These are phyloP conservation scores for Andrena dorsata DNA, from an alignment of 2,888 invertebrate species.

Conservation along the genomic window DNA sequence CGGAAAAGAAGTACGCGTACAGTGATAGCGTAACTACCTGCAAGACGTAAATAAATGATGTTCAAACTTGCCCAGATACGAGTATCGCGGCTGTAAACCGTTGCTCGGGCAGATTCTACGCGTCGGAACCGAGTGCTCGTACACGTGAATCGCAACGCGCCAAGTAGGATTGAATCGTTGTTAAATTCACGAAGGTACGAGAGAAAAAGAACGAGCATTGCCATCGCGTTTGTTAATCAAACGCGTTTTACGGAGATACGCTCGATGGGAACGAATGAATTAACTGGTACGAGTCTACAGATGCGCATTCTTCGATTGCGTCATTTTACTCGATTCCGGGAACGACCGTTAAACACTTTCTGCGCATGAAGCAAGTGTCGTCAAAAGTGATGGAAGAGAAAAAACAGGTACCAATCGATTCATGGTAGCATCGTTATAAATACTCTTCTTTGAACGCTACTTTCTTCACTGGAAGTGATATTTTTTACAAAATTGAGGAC, in stretches of 20 bases:
- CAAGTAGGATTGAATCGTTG: constrained; percentile 1
- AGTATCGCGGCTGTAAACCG: neutral
- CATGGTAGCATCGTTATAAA: constrained; percentile 17
- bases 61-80: neutral
- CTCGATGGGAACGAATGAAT: constrained; percentile 9
- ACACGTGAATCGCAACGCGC: neutral
- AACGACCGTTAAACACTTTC: constrained; percentile 40
- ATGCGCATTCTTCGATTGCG: constrained; percentile 21
- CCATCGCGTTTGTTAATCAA: constrained; percentile 36
- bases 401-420: constrained; percentile 34
- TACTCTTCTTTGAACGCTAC: neutral
- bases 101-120: neutral
- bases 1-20: constrained; percentile 96
- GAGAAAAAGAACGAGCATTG: constrained; percentile 12
- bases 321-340: constrained; percentile 45
- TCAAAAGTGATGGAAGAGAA: constrained; percentile 41
- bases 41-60: constrained; percentile 69
- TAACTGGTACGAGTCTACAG: constrained; percentile 35
- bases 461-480: neutral
- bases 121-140: neutral
- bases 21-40: constrained; percentile 97
- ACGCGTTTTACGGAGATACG: neutral
- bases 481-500: neutral
- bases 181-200: constrained; percentile 18
- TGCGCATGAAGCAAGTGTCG: constrained; percentile 23